Percentiles rank a stretch among this genome's conserved stretches.
Evolutionary conservation across 2,797 vertebrate genomes (phyloP).

Genomic region (Microctenopoma steveboyesi): DNA sequence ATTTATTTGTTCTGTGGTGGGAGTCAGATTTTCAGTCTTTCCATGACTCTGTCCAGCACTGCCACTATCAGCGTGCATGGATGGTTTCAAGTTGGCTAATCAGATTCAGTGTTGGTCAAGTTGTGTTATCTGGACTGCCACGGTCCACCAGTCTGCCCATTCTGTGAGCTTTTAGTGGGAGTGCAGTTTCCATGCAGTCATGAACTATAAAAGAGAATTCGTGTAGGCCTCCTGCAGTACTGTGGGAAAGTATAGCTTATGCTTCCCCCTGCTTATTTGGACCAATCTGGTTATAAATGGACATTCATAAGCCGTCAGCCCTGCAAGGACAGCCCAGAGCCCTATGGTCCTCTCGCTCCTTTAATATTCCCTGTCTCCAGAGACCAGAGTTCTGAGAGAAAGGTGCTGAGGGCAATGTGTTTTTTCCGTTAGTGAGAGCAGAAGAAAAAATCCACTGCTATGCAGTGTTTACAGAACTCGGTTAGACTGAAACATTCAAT

Average conservation of each 20-base stretch:
- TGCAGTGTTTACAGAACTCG: conserved; percentile 71
- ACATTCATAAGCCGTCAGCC: conserved; percentile 77
- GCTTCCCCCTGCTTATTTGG: conserved; percentile 81
- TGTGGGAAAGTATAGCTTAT: conserved; percentile 86
- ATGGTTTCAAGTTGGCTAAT: conserved; percentile 74
- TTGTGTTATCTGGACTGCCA: conserved; percentile 77
- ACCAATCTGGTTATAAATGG: conserved; percentile 84
- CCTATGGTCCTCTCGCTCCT: conserved; percentile 76
- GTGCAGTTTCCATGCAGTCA: conserved; percentile 81
- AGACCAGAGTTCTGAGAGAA: conserved; percentile 73
- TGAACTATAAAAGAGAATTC: conserved; percentile 75
- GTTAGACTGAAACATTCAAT: conserved; percentile 38
- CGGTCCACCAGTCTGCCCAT: conserved; percentile 74
- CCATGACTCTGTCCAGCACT: conserved; percentile 42
- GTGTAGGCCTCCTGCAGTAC: conserved; percentile 67
- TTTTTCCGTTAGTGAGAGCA: conserved; percentile 80
- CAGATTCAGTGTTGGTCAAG: conserved; percentile 71
- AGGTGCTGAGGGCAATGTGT: conserved; percentile 74
- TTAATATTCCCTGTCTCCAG: conserved; percentile 80
- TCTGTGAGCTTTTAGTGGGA: conserved; percentile 72
- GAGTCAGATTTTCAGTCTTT: conserved; percentile 55
- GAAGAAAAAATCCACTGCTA: conserved; percentile 39
- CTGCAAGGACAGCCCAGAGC: conserved; percentile 62
- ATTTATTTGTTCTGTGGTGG: conserved; percentile 12
- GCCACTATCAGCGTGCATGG: conserved; percentile 66